Base-by-base conservation (phyloP, 2,113 vertebrate genomes). In the Trogon surrucura region DNA sequence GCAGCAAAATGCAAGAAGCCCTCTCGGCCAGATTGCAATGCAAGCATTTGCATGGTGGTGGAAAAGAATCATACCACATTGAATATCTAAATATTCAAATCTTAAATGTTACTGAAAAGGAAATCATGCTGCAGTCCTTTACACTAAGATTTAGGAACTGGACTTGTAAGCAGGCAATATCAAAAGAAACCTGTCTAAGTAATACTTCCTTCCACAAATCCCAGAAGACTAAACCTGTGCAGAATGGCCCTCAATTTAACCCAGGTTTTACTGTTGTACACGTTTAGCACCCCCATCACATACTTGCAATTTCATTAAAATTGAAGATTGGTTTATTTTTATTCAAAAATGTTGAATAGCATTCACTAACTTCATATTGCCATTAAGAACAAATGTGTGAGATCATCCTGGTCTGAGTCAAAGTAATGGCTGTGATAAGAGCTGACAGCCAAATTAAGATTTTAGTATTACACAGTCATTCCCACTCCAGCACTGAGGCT, bases 391-490 rank as follows among this genome's bases (percentile, higher is more conserved):
- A 88, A 91, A 81, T 2, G 54, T 11, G 25, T 80, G 80, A 96
- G 65, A 81, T 91, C 73, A 53, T 44, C 60, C 86, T 78, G 51
- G 34, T 73, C 82, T 54, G 61, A 86, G 50, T 36, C 38, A 85
- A 75, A 94, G 44, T 58, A 93, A 85, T 10, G 36, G 38, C 32
- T 88, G 29, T 91, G 87, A 77, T 82, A 96, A 93, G 82, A 96
- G 56, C 60, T 94, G 80, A 94, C 79, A 85, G 60, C 41, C 50
- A 82, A 93, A 95, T 84, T 67, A 86, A 88, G 85, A 72, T 94
- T 88, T 88, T 67, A 47, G 57, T 82, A 60, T 53, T 56, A 58
- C 29, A 60, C 5, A 93, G 50, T 77, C 81, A 69, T 89, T 94
- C 53, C 53, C 71, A 47, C 30, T 93, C 74, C 74, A 72, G 62